phyloP scores from a whole-genome alignment of 2,797 vertebrate species.

The Bradypus variegatus region DNA sequence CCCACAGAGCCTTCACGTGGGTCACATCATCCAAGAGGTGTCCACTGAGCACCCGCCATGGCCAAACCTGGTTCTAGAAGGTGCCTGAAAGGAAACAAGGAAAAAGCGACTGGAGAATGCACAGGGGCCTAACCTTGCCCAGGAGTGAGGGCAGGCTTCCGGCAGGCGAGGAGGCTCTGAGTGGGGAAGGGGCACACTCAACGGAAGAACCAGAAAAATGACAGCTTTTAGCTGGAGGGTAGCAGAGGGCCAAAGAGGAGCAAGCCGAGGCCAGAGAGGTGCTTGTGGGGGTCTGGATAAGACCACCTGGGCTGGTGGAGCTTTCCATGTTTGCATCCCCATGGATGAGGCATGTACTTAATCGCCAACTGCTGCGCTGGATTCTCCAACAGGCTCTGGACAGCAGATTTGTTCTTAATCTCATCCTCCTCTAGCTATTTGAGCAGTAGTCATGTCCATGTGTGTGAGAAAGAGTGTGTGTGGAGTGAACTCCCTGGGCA shows the following conservation, averaged over 20 bases:
- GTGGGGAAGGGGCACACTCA: neutral
- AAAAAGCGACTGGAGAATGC: neutral
- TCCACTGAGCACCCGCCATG: too few species aligned
- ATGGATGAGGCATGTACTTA: fast-evolving
- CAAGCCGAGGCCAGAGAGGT: neutral
- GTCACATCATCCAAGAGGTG: fast-evolving
- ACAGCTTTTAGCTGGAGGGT: too few species aligned
- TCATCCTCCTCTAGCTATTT: neutral
- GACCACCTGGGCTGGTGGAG: fast-evolving
- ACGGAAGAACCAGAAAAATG: neutral
- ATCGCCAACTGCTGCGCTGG: fast-evolving
- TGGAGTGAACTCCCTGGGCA: fast-evolving
- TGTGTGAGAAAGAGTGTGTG: fast-evolving
- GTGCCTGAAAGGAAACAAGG: neutral
- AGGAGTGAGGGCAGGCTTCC: neutral
- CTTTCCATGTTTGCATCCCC: neutral
- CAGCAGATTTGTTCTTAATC: neutral
- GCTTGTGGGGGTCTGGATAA: fast-evolving
- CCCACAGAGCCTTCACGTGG: neutral
- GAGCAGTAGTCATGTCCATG: fast-evolving
- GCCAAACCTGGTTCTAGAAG: fast-evolving
- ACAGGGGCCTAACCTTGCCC: neutral
- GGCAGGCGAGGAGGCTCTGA: neutral
- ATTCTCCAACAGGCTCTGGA: fast-evolving
- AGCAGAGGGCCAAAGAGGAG: neutral